These are phyloP conservation scores for Odontomachus brunneus DNA, from an alignment of 1,140 invertebrate genomes.

Conservation along the genomic window DNA sequence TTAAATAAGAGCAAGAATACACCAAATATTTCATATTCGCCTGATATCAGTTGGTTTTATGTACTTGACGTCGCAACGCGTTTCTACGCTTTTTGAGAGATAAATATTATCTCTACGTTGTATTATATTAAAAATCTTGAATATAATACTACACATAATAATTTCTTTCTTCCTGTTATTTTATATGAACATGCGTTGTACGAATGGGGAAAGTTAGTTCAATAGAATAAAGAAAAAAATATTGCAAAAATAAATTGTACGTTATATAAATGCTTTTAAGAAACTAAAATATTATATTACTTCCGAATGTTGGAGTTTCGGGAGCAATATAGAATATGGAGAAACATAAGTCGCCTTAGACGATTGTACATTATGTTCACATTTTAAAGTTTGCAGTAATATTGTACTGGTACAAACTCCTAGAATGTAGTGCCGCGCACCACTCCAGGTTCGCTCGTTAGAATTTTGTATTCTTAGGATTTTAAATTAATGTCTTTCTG, in stretches of 20 bases:
- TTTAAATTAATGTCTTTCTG: conserved; percentile 13
- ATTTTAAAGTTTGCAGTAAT: conserved; percentile 16
- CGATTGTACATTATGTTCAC: neutral
- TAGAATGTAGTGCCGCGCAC: conserved; percentile 56
- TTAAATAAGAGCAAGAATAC: neutral
- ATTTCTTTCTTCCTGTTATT: neutral
- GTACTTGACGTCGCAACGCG: too few relatives aligned
- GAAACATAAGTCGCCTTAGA: conserved; percentile 15
- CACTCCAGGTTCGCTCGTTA: conserved; percentile 51
- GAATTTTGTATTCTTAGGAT: neutral
- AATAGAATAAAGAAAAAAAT: neutral
- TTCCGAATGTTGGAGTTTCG: neutral
- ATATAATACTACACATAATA: conserved; percentile 3
- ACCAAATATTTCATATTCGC: conserved; percentile 5
- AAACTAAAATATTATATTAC: conserved; percentile 19
- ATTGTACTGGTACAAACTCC: conserved; percentile 33
- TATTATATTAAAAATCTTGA: conserved; percentile 14
- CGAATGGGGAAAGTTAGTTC: neutral
- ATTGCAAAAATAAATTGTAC: conserved; percentile 8
- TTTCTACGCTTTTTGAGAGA: too few relatives aligned
- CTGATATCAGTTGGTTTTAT: too few relatives aligned
- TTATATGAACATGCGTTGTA: conserved; percentile 15
- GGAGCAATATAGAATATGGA: conserved; percentile 6
- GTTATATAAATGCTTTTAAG: neutral
- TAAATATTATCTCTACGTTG: neutral